These are phyloP conservation scores for Malthinus seriepunctatus DNA, from an alignment of 2,888 invertebrate genomes.

Conservation along the genomic window DNA sequence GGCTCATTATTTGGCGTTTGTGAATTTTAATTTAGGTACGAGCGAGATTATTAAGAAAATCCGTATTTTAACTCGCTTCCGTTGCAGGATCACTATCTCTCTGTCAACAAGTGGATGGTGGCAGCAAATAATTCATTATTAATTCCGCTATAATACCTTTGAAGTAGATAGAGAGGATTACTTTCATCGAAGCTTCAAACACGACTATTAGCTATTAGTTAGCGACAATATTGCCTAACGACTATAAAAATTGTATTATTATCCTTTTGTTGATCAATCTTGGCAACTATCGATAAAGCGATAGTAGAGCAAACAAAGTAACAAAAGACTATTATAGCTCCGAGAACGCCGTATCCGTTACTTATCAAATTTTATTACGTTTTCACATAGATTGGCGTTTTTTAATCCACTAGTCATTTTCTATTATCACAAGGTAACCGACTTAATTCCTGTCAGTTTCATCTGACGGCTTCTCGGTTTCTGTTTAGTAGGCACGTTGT, in stretches of 20 bases:
- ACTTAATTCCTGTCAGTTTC: conserved; percentile 11
- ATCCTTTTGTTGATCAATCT: conserved; percentile 3
- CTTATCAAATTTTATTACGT: conserved; percentile 1
- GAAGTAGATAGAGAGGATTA: conserved; percentile 30
- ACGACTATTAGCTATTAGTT: conserved; percentile 9
- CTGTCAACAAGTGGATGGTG: conserved; percentile 37
- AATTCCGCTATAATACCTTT: conserved; percentile 35
- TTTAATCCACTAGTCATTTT: conserved; percentile 4
- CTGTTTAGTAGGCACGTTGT: conserved; percentile 21
- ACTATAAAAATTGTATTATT: neutral
- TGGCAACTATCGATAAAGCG: conserved; percentile 1
- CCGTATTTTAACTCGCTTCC: conserved; percentile 9
- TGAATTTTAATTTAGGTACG: conserved; percentile 25
- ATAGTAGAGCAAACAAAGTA: neutral
- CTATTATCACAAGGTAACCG: conserved; percentile 6
- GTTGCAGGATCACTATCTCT: conserved; percentile 22
- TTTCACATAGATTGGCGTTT: neutral
- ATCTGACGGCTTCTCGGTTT: conserved; percentile 20
- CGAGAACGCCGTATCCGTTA: neutral
- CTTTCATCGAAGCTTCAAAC: conserved; percentile 21
- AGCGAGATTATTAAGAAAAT: conserved; percentile 14
- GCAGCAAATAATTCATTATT: conserved; percentile 40
- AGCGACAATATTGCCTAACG: conserved; percentile 9
- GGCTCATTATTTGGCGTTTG: conserved; percentile 17
- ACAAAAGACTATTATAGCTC: conserved; percentile 4